These are phyloP conservation scores for Eidolon dupreanum DNA, from an alignment of 2,797 vertebrate species.

Conservation along the genomic window DNA sequence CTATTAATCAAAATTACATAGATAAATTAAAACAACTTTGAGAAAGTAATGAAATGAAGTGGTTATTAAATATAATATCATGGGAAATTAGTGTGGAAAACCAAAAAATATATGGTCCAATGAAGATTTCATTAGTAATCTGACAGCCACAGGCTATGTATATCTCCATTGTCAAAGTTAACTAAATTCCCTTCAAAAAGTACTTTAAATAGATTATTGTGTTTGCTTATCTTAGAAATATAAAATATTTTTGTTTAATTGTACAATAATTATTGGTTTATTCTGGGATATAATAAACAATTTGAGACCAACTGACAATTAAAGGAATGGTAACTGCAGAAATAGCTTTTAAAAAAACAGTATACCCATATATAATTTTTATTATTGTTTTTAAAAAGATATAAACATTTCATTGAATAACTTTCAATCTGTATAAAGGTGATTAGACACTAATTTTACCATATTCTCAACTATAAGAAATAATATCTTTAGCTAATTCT, in stretches of 20 bases:
- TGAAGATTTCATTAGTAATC: background rate
- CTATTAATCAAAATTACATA: background rate
- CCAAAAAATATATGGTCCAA: background rate
- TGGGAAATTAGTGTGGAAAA: background rate
- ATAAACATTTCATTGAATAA: background rate
- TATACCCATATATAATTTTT: background rate
- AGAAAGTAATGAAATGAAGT: background rate
- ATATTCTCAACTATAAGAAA: background rate
- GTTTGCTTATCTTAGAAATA: background rate
- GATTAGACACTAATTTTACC: background rate
- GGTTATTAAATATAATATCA: background rate
- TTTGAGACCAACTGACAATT: background rate
- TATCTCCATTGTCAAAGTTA: background rate
- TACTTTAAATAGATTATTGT: background rate
- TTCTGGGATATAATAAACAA: background rate
- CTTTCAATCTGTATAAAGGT: background rate
- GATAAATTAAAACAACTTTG: background rate
- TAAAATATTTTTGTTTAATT: background rate
- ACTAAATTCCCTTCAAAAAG: background rate
- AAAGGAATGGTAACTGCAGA: background rate
- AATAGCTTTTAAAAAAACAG: background rate
- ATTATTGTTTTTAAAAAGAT: background rate
- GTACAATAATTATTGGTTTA: background rate
- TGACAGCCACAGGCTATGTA: background rate
- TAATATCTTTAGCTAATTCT: background rate